Conservation (phyloP, 2,888 invertebrate species). For the Selenia dentaria region DNA sequence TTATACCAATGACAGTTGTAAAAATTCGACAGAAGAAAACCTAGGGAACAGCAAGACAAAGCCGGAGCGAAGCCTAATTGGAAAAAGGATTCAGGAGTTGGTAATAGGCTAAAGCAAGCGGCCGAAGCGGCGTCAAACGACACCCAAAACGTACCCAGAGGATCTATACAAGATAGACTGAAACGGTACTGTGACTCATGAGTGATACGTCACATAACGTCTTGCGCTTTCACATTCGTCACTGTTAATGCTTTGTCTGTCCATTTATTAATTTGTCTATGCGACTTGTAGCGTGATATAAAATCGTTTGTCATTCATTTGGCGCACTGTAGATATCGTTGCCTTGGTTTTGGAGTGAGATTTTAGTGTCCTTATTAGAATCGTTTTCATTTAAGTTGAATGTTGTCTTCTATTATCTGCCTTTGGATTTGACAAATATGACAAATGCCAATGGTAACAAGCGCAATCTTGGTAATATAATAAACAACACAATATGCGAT, state of each 20-base stretch:
- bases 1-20: slow-evolving; percentile 38
- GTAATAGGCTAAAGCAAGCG: slow-evolving; percentile 64
- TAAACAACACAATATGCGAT: no score
- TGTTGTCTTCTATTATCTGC: no score
- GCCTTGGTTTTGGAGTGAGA: not conserved
- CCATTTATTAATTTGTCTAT: slow-evolving; percentile 6
- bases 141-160: slow-evolving; percentile 44
- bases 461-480: no score
- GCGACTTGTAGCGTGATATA: slow-evolving; percentile 17
- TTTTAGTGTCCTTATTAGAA: not conserved
- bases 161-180: slow-evolving; percentile 67
- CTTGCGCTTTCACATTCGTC: slow-evolving; percentile 13
- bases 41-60: slow-evolving; percentile 61
- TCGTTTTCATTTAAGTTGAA: no score
- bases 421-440: no score
- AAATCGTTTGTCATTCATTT: slow-evolving; percentile 16
- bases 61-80: slow-evolving; percentile 44
- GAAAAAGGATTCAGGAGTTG: slow-evolving; percentile 68
- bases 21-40: slow-evolving; percentile 74
- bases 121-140: slow-evolving; percentile 67
- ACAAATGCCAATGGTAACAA: no score
- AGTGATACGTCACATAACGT: slow-evolving; percentile 5
- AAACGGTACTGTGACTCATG: slow-evolving; percentile 64
- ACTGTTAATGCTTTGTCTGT: slow-evolving; percentile 41
- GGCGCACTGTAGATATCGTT: slow-evolving; percentile 4